Evolutionary conservation across 1,140 invertebrate genomes (phyloP).

Genomic region (Chymomyza costata): DNA sequence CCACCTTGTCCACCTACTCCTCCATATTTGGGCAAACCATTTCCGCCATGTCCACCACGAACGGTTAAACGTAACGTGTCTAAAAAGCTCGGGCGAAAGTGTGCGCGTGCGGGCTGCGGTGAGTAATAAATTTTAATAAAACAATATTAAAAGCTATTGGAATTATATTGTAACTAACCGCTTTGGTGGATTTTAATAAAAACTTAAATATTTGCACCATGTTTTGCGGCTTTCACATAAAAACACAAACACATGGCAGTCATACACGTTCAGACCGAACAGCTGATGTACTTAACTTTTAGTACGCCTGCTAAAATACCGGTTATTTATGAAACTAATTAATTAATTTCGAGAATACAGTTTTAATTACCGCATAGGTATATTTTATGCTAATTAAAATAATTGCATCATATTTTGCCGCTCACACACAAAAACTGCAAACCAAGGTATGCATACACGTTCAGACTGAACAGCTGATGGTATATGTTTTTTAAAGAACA

Average conservation of each 20-base stretch:
- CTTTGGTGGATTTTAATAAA: constrained; percentile 58
- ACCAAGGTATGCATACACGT: not conserved
- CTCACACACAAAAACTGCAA: not conserved
- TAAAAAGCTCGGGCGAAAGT: constrained; percentile 78
- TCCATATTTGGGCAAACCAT: constrained; percentile 86
- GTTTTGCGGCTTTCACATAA: not conserved
- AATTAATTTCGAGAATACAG: not conserved
- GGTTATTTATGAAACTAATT: not conserved
- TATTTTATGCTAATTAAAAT: constrained; percentile 27
- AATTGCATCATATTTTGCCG: constrained; percentile 25
- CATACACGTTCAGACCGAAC: not conserved
- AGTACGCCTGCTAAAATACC: no score
- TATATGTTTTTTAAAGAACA: no score
- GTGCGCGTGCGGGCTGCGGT: constrained; percentile 47
- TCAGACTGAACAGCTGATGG: not conserved
- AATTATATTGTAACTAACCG: constrained; percentile 19
- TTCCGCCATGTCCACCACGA: constrained; percentile 84
- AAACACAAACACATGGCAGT: not conserved
- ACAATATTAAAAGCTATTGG: no score
- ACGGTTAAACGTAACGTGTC: constrained; percentile 85
- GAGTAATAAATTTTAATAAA: not conserved
- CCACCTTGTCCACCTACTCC: constrained; percentile 92
- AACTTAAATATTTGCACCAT: constrained; percentile 70
- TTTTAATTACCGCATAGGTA: constrained; percentile 11
- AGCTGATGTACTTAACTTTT: not conserved